phyloP scores from a whole-genome alignment of 2,797 vertebrate species.

The Acrossocheilus wenchowensis region DNA sequence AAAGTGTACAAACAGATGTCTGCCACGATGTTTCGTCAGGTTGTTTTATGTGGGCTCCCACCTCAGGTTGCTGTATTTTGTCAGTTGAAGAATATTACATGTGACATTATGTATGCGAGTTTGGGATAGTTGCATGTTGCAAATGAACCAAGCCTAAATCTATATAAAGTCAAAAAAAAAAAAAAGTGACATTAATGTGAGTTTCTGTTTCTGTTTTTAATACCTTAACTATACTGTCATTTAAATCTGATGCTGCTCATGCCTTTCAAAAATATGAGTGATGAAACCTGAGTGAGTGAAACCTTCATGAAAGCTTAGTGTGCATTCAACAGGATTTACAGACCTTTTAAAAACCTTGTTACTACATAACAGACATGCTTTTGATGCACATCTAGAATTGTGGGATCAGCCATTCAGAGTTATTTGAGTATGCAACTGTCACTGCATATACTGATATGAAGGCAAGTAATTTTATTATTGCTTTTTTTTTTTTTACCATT shows the following conservation, averaged over 20 bases:
- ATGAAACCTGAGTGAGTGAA: not conserved
- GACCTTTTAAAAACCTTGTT: slow-evolving; percentile 57
- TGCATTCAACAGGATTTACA: not conserved
- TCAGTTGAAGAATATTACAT: not conserved
- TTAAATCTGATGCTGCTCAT: not conserved
- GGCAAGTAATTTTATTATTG: not conserved
- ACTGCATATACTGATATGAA: not conserved
- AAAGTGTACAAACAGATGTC: not conserved
- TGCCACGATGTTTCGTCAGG: not conserved
- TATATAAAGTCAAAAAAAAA: not conserved
- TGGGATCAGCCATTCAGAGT: slow-evolving; percentile 1
- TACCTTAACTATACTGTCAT: not conserved
- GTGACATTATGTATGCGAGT: not conserved
- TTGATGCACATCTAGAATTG: not conserved
- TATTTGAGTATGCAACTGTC: not conserved
- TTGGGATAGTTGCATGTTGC: not conserved
- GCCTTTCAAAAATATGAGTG: not conserved
- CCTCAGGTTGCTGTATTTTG: not conserved
- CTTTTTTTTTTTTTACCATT: not conserved
- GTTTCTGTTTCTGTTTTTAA: not conserved
- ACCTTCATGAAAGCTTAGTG: not conserved
- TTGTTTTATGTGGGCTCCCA: not conserved
- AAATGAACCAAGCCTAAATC: not conserved
- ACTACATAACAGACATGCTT: not conserved
- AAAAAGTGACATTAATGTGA: not conserved